Conservation (phyloP, 2,888 invertebrate species). For the Melieria omissa region DNA sequence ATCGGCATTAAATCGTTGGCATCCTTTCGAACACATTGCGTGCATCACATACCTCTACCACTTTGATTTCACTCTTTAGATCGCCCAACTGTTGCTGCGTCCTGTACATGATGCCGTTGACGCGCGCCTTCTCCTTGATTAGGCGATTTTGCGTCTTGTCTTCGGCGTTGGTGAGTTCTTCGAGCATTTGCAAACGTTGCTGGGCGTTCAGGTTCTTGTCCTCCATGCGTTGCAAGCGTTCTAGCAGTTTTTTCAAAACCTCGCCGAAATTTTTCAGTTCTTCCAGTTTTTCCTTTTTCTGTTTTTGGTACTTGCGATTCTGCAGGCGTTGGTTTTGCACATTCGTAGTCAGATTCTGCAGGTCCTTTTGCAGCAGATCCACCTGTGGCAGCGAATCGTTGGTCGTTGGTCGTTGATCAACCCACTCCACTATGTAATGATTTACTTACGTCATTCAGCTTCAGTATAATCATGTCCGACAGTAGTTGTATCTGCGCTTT, state of each 20-base stretch:
- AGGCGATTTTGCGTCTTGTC: constrained; percentile 53
- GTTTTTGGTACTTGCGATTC: constrained; percentile 54
- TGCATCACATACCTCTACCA: constrained; percentile 43
- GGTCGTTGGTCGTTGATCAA: neutral
- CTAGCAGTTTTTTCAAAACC: constrained; percentile 49
- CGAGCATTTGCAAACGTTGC: constrained; percentile 61
- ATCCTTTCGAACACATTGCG: no score
- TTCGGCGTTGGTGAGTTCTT: constrained; percentile 63
- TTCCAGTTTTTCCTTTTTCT: constrained; percentile 48
- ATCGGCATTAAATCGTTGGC: no score
- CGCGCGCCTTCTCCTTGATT: constrained; percentile 55
- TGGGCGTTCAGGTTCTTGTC: constrained; percentile 58
- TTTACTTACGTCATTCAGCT: constrained; percentile 66
- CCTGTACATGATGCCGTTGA: constrained; percentile 60
- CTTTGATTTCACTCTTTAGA: constrained; percentile 56
- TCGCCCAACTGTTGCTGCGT: constrained; percentile 58
- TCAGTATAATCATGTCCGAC: constrained; percentile 58
- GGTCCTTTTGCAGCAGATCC: constrained; percentile 56
- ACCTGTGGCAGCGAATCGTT: constrained; percentile 47
- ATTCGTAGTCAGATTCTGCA: constrained; percentile 58
- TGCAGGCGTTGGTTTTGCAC: constrained; percentile 59
- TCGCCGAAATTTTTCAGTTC: constrained; percentile 50
- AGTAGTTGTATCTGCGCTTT: constrained; percentile 62
- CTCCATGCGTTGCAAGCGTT: constrained; percentile 52
- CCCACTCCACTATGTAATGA: neutral